Conservation (phyloP, 30 jellyfish, hydroid and myxozoan species). For the Aurelia sp. region DNA sequence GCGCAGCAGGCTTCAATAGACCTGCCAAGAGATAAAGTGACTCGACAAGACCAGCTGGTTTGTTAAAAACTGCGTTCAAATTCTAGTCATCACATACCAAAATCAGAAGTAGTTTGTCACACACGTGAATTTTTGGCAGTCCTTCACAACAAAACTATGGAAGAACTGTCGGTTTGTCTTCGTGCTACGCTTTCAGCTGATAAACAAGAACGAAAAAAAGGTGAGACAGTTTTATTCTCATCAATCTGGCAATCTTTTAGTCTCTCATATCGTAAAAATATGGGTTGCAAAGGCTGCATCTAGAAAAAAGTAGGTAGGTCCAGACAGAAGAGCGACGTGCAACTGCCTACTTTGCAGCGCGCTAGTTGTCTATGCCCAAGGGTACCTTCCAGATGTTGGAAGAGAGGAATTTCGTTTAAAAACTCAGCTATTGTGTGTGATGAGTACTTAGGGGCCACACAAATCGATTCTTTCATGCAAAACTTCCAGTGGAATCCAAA, state of each 20-base stretch:
- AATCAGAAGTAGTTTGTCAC: conserved; percentile 7
- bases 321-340: neutral
- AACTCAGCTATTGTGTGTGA: too few species aligned
- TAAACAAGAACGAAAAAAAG: conserved; percentile 75
- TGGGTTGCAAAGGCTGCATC: neutral
- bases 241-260: neutral
- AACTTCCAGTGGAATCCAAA: too few species aligned
- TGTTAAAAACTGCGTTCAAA: neutral
- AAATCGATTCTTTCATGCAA: too few species aligned
- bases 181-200: conserved; percentile 79
- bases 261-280: too few species aligned
- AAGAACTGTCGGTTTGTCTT: conserved; percentile 62
- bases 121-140: conserved; percentile 46
- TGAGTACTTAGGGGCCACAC: too few species aligned
- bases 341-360: too few species aligned
- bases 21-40: neutral
- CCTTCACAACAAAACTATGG: conserved; percentile 36
- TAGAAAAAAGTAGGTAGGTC: too few species aligned
- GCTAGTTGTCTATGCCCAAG: too few species aligned
- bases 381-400: too few species aligned
- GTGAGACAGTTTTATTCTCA: conserved; percentile 9
- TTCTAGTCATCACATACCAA: neutral
- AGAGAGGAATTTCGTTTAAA: too few species aligned
- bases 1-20: too few species aligned
- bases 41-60: neutral